Conservation (phyloP, 2,888 invertebrate genomes). For the Hipparchia sbordonii region DNA sequence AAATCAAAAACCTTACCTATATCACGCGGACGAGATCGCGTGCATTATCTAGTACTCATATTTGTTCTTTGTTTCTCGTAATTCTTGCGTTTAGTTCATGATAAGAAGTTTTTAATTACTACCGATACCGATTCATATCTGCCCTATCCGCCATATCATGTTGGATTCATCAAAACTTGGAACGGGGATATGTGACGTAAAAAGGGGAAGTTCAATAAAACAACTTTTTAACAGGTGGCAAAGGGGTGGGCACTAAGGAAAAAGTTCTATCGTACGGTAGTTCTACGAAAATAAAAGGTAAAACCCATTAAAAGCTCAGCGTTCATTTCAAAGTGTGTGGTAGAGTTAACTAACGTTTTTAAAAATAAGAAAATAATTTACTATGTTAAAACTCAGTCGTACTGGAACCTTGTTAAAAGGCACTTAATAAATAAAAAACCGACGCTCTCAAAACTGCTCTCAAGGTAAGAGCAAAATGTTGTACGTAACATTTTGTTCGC, state of each 20-base stretch:
- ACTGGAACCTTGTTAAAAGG: slow-evolving; percentile 10
- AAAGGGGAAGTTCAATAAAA: neutral
- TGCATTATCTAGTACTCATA: too few species aligned
- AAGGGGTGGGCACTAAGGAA: neutral
- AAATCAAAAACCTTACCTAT: too few species aligned
- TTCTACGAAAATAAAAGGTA: slow-evolving; percentile 4
- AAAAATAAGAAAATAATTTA: neutral
- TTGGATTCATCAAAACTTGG: neutral
- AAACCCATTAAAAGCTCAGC: slow-evolving; percentile 4
- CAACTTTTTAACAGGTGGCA: slow-evolving; percentile 1
- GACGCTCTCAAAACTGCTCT: slow-evolving; percentile 16
- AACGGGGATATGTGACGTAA: neutral
- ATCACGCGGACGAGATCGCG: too few species aligned
- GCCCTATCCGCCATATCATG: neutral
- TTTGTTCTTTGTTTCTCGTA: too few species aligned
- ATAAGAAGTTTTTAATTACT: too few species aligned
- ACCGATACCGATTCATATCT: too few species aligned
- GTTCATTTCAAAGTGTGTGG: slow-evolving; percentile 6
- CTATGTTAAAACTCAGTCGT: neutral
- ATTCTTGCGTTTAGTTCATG: too few species aligned
- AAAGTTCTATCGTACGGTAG: neutral
- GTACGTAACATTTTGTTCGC: slow-evolving; percentile 25
- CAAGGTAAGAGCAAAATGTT: slow-evolving; percentile 19
- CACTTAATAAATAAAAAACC: slow-evolving; percentile 19
- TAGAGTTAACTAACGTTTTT: slow-evolving; percentile 9